Conservation (phyloP, 2,888 invertebrate genomes). For the Lepas anatifera region DNA sequence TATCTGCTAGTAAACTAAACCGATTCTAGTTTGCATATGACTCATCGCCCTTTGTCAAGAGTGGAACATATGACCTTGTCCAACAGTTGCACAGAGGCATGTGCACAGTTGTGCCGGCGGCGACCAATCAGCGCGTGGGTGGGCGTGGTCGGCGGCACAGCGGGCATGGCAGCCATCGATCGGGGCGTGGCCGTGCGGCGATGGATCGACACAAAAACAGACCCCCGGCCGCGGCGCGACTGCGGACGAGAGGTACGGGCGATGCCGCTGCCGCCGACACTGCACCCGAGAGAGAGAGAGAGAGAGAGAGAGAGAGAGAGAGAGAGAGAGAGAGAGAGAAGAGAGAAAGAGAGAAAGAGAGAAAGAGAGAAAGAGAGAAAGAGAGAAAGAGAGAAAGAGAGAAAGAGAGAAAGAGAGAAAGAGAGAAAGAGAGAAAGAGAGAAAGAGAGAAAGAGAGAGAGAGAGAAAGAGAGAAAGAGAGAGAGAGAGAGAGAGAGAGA, state of each 20-base stretch:
- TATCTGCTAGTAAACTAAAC: too few species aligned
- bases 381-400: too few species aligned
- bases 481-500: too few species aligned
- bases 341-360: neutral
- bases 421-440: neutral
- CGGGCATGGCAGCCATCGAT: slow-evolving; percentile 9
- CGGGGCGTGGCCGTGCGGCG: neutral
- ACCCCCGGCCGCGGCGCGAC: neutral
- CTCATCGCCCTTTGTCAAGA: too few species aligned
- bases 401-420: too few species aligned
- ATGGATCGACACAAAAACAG: slow-evolving; percentile 9
- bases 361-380: neutral
- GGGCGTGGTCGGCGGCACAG: slow-evolving; percentile 3
- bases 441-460: neutral
- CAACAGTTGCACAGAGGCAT: too few species aligned
- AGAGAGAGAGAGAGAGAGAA: too few species aligned
- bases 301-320: neutral
- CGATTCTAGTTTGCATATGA: too few species aligned
- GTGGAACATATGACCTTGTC: too few species aligned
- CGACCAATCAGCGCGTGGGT: neutral
- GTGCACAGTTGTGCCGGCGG: too few species aligned
- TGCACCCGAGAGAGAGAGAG: neutral
- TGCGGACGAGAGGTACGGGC: neutral
- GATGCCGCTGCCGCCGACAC: neutral
- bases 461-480: too few species aligned